Evolutionary conservation across 2,797 vertebrate species (phyloP), one percentile per base, ranked within the genome.

Genomic region (Florisuga fusca): DNA sequence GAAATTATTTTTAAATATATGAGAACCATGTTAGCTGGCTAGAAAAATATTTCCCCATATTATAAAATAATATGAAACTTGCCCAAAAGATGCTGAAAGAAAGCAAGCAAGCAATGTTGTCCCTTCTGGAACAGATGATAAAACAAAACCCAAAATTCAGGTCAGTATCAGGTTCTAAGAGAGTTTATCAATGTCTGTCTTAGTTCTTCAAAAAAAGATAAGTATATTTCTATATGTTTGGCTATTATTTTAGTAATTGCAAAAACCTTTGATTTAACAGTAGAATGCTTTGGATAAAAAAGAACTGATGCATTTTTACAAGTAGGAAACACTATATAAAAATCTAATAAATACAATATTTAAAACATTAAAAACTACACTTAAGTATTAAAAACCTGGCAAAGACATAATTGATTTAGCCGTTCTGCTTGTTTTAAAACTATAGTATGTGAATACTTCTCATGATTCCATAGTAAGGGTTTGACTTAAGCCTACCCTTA

Each of bases 401-500:
- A 92, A 85, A 87, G 25, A 38, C 12, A 5, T 22, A 91, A 76
- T 23, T 84, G 27, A 4, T 75, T 93, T 88, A 36, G 12, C 22
- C 80, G 7, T 51, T 89, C 54, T 61, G 72, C 18, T 81, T 2
- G 2, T 61, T 87, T 92, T 61, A 61, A 72, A 89, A 64, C 15
- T 62, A 25, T n/a, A 15, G 15, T 27, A 33, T 36, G 10, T 33
- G 33, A 91, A 46, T 43, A 54, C 19, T 57, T 29, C 45, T 79
- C 31, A 41, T 4, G 18, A 72, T 75, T 72, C 79, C 54, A 45
- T 22, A 91, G 69, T 53, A 53, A 74, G 77, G 64, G 36, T 7
- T 87, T 87, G 84, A 75, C 62, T 94, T 81, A 51, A 95, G 76
- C 23, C 85, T 78, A 86, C 90, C 58, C 89, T 91, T 91, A 90